Conservation (phyloP, 2,797 vertebrate species). For the Garrulus glandarius region DNA sequence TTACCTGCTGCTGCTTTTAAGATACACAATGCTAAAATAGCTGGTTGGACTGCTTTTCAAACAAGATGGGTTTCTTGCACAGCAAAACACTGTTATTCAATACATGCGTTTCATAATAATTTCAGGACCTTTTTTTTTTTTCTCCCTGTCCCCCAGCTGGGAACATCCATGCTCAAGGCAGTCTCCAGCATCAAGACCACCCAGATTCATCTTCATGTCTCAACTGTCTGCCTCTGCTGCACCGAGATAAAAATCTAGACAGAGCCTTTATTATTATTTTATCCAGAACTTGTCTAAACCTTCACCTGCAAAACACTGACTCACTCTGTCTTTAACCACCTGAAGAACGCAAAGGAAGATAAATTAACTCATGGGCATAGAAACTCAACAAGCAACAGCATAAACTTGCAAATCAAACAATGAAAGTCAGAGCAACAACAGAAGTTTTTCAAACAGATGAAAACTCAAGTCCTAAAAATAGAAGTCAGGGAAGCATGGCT, state of each 20-base stretch:
- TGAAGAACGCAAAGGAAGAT: conserved; percentile 2
- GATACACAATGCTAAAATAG: conserved; percentile 5
- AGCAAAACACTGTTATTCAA: background rate
- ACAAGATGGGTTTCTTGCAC: background rate
- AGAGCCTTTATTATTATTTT: conserved; percentile 40
- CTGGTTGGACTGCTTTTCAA: background rate
- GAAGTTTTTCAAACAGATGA: background rate
- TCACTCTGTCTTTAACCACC: conserved; percentile 22
- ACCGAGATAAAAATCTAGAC: conserved; percentile 67
- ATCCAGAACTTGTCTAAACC: conserved; percentile 69
- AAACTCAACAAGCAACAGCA: background rate
- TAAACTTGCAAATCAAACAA: background rate
- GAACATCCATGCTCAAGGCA: conserved; percentile 1
- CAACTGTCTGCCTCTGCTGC: conserved; percentile 23
- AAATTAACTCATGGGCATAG: conserved; percentile 6
- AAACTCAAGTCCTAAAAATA: background rate
- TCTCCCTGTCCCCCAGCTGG: background rate
- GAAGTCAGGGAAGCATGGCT: background rate
- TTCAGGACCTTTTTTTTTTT: background rate
- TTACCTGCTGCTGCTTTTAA: conserved; percentile 18
- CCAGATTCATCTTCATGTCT: conserved; percentile 15
- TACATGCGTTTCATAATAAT: background rate
- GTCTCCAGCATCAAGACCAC: conserved; percentile 37
- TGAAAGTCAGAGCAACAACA: background rate
- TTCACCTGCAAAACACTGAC: conserved; percentile 62